Conservation (phyloP, 2,113 vertebrate genomes). For the Ceuthmochares aereus region DNA sequence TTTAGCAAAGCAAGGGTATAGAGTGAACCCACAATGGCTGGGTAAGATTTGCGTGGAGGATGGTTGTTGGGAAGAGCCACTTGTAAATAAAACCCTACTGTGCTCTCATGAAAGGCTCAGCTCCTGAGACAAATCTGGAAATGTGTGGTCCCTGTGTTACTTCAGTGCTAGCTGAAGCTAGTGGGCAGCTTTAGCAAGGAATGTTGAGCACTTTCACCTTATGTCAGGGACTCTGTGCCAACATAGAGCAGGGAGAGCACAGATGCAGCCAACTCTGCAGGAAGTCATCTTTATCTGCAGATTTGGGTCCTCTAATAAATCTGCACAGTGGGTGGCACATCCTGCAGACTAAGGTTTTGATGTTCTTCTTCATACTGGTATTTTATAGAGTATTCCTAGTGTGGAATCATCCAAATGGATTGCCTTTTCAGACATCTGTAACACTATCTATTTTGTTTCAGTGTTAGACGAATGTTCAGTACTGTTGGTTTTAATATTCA, state of each 20-base stretch:
- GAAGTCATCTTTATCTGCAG: not conserved
- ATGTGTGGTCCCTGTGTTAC: fast-evolving
- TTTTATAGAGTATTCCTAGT: not conserved
- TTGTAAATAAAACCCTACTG: not conserved
- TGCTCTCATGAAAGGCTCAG: not conserved
- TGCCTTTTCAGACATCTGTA: not conserved
- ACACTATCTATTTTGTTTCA: not conserved
- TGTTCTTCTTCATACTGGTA: not conserved
- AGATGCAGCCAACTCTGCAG: not conserved
- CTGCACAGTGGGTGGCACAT: not conserved
- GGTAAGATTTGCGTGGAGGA: not conserved
- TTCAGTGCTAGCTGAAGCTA: not conserved
- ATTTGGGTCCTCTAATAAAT: not conserved
- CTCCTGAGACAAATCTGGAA: not conserved
- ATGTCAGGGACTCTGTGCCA: not conserved
- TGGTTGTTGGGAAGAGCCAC: not conserved
- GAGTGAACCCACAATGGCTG: not conserved
- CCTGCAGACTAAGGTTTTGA: not conserved
- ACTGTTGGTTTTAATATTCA: not conserved
- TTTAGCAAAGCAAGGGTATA: not conserved
- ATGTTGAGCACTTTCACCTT: not conserved
- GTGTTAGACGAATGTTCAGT: not conserved
- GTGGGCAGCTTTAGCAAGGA: not conserved
- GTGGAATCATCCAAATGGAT: not conserved
- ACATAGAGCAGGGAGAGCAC: not conserved